phyloP scores from a whole-genome alignment of 2,888 invertebrate genomes.

The Hemaris fuciformis region DNA sequence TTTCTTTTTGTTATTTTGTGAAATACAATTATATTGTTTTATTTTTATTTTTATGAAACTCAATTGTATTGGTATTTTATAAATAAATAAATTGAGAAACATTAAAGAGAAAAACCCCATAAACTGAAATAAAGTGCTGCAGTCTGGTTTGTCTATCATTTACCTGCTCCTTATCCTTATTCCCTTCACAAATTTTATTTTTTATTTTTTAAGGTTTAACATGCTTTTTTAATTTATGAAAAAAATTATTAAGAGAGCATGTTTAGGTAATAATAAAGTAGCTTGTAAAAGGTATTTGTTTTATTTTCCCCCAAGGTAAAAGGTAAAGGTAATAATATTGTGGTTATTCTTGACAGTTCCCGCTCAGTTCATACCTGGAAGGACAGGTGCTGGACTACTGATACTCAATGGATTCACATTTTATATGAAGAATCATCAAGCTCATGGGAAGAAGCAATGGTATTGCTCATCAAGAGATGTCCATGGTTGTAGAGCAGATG shows the following conservation, averaged over 20 bases:
- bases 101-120: not conserved
- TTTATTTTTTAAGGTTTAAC: slow-evolving; percentile 9
- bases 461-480: slow-evolving; percentile 75
- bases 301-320: slow-evolving; percentile 25
- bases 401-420: slow-evolving; percentile 74
- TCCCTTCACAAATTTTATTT: slow-evolving; percentile 26
- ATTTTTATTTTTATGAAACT: not conserved
- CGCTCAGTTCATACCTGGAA: slow-evolving; percentile 72
- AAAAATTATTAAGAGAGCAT: slow-evolving; percentile 29
- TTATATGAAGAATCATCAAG: slow-evolving; percentile 77
- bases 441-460: slow-evolving; percentile 76
- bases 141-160: slow-evolving; percentile 50
- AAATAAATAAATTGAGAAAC: slow-evolving; percentile 22
- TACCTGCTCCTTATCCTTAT: slow-evolving; percentile 40
- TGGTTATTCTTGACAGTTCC: slow-evolving; percentile 68
- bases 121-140: slow-evolving; percentile 40
- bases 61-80: slow-evolving; percentile 19
- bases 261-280: slow-evolving; percentile 22
- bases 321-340: slow-evolving; percentile 31
- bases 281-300: slow-evolving; percentile 23
- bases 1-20: slow-evolving; percentile 23
- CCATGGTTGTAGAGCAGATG: slow-evolving; percentile 71
- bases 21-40: not conserved
- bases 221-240: slow-evolving; percentile 31
- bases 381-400: slow-evolving; percentile 69